These are phyloP conservation scores for Brachionus rotundiformis DNA, from an alignment of 1,140 invertebrate genomes.

Conservation along the genomic window DNA sequence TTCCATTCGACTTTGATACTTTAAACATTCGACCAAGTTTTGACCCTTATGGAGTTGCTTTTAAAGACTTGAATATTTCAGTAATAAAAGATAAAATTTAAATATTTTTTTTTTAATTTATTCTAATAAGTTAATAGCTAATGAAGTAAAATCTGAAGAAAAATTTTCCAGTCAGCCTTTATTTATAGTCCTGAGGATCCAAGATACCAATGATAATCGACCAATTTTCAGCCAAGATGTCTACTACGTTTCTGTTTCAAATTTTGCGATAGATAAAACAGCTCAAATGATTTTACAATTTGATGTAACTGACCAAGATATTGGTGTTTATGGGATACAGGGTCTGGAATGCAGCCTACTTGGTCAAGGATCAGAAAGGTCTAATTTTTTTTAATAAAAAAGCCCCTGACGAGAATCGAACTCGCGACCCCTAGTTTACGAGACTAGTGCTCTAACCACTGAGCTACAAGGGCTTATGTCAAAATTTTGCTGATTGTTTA, in stretches of 20 bases:
- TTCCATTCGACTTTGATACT: constrained; percentile 27
- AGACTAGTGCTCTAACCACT: constrained; percentile 51
- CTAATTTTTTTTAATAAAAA: neutral
- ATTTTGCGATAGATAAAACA: neutral
- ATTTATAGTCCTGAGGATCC: neutral
- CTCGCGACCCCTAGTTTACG: constrained; percentile 30
- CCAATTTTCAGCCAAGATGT: constrained; percentile 12
- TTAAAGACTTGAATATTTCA: constrained; percentile 9
- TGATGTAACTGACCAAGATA: constrained; percentile 17
- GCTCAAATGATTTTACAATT: constrained; percentile 7
- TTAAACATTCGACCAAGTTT: neutral
- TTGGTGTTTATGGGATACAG: constrained; percentile 33
- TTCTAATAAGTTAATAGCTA: neutral
- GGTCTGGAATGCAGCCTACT: constrained; percentile 15
- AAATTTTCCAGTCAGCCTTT: neutral
- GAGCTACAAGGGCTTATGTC: constrained; percentile 46
- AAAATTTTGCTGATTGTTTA: neutral
- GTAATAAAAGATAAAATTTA: neutral
- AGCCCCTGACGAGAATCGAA: constrained; percentile 42
- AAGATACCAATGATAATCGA: constrained; percentile 38
- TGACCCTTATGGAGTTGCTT: neutral
- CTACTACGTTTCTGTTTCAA: neutral
- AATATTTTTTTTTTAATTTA: neutral
- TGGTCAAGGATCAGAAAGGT: constrained; percentile 17
- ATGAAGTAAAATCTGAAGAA: neutral